A percentile compares a stretch with the other conserved stretches of the same genome.
These are phyloP conservation scores for Cnemophilus loriae DNA, from an alignment of 2,113 vertebrate genomes.

Conservation along the genomic window DNA sequence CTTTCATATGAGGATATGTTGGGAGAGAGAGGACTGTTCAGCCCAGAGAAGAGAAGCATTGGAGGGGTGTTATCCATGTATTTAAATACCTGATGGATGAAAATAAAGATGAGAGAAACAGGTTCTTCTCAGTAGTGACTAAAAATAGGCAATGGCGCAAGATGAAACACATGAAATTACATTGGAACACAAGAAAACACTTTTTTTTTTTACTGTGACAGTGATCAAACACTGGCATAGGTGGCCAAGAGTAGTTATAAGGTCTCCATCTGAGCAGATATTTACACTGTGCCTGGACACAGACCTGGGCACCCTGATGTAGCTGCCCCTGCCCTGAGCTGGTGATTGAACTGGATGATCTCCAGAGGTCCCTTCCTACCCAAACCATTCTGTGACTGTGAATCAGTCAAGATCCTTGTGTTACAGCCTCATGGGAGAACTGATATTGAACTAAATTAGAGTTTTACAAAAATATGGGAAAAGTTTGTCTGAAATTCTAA, in stretches of 20 bases:
- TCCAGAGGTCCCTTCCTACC: neutral
- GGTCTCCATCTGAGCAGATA: neutral
- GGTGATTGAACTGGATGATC: neutral
- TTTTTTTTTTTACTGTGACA: neutral
- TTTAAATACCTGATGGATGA: neutral
- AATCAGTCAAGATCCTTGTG: neutral
- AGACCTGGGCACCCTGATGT: neutral
- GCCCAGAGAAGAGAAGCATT: neutral
- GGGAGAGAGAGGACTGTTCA: neutral
- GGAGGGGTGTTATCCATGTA: neutral
- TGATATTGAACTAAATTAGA: neutral
- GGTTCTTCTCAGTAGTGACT: neutral
- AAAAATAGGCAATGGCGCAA: neutral
- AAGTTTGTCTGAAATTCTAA: conserved; percentile 24
- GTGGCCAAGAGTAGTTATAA: neutral
- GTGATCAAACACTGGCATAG: neutral
- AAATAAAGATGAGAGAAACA: neutral
- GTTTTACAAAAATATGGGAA: neutral
- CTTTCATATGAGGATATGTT: neutral
- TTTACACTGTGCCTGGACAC: neutral
- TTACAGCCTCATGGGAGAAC: neutral
- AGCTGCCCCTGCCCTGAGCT: neutral
- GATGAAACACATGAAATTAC: neutral
- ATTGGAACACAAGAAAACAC: neutral
- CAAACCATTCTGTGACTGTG: neutral